A percentile compares a stretch with the other conserved stretches of the same genome.
phyloP scores from a whole-genome alignment of 1,140 invertebrate species.

The Littorina saxatilis region DNA sequence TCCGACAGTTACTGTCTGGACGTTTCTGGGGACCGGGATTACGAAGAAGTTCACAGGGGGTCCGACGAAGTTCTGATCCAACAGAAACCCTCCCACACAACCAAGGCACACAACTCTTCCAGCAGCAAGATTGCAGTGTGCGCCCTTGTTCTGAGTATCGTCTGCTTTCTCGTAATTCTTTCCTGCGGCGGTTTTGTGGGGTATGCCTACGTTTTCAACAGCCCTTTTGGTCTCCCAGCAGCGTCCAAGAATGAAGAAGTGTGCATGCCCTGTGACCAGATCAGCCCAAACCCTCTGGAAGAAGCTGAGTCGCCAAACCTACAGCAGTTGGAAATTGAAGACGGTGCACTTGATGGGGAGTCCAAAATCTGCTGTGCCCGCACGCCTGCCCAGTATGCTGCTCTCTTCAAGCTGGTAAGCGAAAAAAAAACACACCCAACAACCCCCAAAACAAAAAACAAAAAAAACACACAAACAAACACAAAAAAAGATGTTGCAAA shows the following conservation, averaged over 20 bases:
- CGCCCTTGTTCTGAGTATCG: slow-evolving; percentile 14
- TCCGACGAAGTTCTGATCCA: too few species aligned
- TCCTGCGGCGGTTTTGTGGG: not conserved
- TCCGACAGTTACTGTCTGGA: too few species aligned
- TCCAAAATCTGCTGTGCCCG: slow-evolving; percentile 7
- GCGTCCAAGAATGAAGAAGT: not conserved
- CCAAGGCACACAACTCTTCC: not conserved
- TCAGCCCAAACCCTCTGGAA: not conserved
- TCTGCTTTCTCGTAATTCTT: not conserved
- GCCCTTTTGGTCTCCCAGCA: too few species aligned
- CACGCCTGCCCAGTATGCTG: slow-evolving; percentile 21
- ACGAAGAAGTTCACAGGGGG: too few species aligned
- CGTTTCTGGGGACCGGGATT: too few species aligned
- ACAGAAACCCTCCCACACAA: too few species aligned
- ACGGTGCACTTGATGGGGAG: not conserved
- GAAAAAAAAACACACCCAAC: too few species aligned
- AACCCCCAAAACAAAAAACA: too few species aligned
- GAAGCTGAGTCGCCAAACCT: not conserved
- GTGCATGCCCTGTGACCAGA: slow-evolving; percentile 16
- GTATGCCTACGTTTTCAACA: not conserved
- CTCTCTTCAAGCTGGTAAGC: slow-evolving; percentile 29
- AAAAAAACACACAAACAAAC: too few species aligned
- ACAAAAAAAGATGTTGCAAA: too few species aligned
- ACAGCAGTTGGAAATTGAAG: not conserved
- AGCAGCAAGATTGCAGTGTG: not conserved